Conservation (phyloP, 2,797 vertebrate species). For the Uromys caudimaculatus region DNA sequence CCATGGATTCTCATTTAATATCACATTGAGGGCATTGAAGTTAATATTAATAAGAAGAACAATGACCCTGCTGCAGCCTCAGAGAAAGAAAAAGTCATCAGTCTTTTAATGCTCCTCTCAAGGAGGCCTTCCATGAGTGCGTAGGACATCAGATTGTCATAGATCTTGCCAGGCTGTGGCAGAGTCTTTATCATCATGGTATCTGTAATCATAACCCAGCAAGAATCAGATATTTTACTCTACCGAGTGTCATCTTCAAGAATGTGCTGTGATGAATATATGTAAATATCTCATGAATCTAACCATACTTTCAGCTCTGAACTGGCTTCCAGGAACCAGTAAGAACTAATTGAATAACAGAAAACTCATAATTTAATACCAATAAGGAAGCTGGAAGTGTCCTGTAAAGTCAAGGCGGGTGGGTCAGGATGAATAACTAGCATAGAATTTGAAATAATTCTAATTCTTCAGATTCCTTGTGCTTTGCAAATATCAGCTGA, state of each 20-base stretch:
- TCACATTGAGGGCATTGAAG: neutral
- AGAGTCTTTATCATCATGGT: conserved; percentile 47
- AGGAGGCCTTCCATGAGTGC: conserved; percentile 23
- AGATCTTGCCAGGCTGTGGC: conserved; percentile 20
- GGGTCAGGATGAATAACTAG: conserved; percentile 31
- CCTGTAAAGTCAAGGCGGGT: conserved; percentile 62
- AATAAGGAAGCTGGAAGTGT: conserved; percentile 80
- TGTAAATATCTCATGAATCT: conserved; percentile 76
- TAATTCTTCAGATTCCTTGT: neutral
- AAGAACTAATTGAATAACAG: conserved; percentile 74
- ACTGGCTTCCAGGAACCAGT: conserved; percentile 82
- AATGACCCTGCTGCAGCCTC: conserved; percentile 40
- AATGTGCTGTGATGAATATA: conserved; percentile 80
- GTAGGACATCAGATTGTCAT: conserved; percentile 8
- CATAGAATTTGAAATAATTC: conserved; percentile 52
- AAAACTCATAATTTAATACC: conserved; percentile 83
- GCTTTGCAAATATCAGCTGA: conserved; percentile 27
- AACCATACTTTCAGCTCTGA: conserved; percentile 78
- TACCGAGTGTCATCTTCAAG: conserved; percentile 79
- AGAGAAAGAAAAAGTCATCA: conserved; percentile 45
- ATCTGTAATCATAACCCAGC: conserved; percentile 68
- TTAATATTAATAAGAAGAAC: conserved; percentile 68
- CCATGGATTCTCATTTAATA: conserved; percentile 23
- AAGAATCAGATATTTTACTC: conserved; percentile 78
- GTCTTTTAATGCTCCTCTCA: conserved; percentile 47